Evolutionary conservation across 2,797 vertebrate genomes (phyloP), one percentile per base, ranked within the genome.

Genomic region (Alcedo quadribrachys): DNA sequence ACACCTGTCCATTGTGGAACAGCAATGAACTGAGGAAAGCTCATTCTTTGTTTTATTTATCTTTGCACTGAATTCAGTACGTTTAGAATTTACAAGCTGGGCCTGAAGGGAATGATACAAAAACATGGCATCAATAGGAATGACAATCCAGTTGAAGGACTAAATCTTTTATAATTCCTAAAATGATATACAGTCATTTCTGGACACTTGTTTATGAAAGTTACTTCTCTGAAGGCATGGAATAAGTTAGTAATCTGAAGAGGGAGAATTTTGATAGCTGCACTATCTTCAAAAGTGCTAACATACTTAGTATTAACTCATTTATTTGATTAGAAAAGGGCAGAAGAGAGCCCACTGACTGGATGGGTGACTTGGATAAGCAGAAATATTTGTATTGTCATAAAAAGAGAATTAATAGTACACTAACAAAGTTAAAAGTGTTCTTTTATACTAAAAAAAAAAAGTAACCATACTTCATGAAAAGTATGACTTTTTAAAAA

Each of bases 291-390:
- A 46, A 46, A 80, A 97, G 92, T 25, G 8, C 71, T 92, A 71
- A 84, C 32, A 35, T 68, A 89, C 79, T 93, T 69, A 74, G 33
- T 92, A 85, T 37, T 77, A 70, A 73, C 68, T 91, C 30, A 93
- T 84, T 58, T 91, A 94, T 19, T 81, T 94, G 55, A 89, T 93
- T 87, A 90, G 90, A 46, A 92, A 66, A 96, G 71, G 71, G 81
- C 90, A 95, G 80, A 95, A 92, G 87, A 91, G 71, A 74, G 85
- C 85, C 92, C 95, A 96, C 83, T 89, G 46, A 96, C 93, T 95
- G 94, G 94, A 97, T 94, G 61, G 67, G 70, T 95, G 94, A 96
- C 97, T 94, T 89, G 85, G 96, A 97, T 96, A 96, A 96, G 96
- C 92, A 97, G 95, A 95, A 97, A 95, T 96, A 76, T 40, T 73